A percentile compares a stretch with the other conserved stretches of the same genome.
These are phyloP conservation scores for Seriola aureovittata DNA, from an alignment of 2,113 vertebrate genomes.

Conservation along the genomic window DNA sequence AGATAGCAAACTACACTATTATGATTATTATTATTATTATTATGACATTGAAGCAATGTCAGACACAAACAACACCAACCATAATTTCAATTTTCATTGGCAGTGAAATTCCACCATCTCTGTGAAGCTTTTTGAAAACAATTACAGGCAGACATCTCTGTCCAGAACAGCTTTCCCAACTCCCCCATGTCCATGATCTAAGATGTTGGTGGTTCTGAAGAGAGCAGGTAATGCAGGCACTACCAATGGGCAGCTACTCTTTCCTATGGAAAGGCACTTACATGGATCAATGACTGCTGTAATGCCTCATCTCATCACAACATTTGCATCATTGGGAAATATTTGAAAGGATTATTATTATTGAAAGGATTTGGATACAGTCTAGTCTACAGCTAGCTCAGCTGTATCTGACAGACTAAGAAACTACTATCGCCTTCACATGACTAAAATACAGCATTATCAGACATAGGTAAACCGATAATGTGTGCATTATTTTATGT, in stretches of 20 bases:
- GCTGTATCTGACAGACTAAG: background rate
- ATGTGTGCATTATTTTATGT: background rate
- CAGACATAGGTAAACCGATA: background rate
- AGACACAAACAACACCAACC: conserved; percentile 4
- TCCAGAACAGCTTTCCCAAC: conserved; percentile 37
- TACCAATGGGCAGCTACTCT: conserved; percentile 53
- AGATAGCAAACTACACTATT: background rate
- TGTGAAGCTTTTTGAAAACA: conserved; percentile 15
- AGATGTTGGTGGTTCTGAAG: conserved; percentile 56
- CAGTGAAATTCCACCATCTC: conserved; percentile 34
- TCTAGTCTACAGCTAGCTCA: conserved; percentile 34
- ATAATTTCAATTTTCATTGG: conserved; percentile 48
- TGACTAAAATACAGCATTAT: background rate
- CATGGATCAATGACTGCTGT: conserved; percentile 76
- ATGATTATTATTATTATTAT: background rate
- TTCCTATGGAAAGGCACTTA: conserved; percentile 82
- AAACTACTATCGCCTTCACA: background rate
- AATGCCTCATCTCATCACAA: conserved; percentile 64
- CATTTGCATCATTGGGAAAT: conserved; percentile 56
- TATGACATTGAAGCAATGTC: background rate
- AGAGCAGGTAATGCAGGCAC: conserved; percentile 74
- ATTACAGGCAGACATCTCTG: conserved; percentile 16
- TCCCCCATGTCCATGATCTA: conserved; percentile 31
- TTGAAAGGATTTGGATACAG: conserved; percentile 46
- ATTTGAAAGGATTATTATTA: conserved; percentile 51